Conservation (phyloP, 2,113 vertebrate species). For the Aegypius monachus region DNA sequence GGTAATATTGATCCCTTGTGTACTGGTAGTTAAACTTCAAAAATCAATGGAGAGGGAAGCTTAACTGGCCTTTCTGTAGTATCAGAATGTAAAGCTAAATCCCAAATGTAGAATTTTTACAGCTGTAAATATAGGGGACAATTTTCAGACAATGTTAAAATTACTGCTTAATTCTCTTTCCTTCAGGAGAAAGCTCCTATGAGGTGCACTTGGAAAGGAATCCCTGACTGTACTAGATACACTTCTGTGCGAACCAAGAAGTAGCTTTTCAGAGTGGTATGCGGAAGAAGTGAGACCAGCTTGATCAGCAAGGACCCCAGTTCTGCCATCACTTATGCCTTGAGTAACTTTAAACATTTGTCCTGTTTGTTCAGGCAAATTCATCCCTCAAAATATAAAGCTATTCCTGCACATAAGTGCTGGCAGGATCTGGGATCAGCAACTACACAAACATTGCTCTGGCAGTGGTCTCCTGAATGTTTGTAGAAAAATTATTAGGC, state of each 20-base stretch:
- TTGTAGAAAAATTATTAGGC: neutral
- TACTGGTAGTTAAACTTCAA: constrained; percentile 61
- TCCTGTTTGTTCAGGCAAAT: neutral
- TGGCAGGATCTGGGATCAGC: neutral
- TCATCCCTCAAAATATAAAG: neutral
- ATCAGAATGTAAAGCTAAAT: constrained; percentile 51
- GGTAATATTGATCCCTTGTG: constrained; percentile 37
- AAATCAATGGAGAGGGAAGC: constrained; percentile 61
- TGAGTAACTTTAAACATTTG: neutral
- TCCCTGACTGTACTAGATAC: constrained; percentile 65
- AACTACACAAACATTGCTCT: neutral
- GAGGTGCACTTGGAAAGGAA: constrained; percentile 55
- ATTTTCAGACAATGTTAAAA: constrained; percentile 51
- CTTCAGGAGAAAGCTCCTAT: constrained; percentile 27
- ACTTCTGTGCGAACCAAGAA: constrained; percentile 36
- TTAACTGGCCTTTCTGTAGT: constrained; percentile 61
- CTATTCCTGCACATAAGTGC: neutral
- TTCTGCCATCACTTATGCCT: neutral
- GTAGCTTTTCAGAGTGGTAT: constrained; percentile 21
- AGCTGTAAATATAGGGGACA: constrained; percentile 55
- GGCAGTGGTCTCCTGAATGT: neutral
- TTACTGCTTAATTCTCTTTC: constrained; percentile 41
- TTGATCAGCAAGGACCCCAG: neutral
- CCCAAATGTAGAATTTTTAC: constrained; percentile 45
- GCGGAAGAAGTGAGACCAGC: neutral